Evolutionary conservation across 2,888 invertebrate genomes (phyloP), one percentile per base, ranked within the genome.

Genomic region (Troides oblongomaculatus): DNA sequence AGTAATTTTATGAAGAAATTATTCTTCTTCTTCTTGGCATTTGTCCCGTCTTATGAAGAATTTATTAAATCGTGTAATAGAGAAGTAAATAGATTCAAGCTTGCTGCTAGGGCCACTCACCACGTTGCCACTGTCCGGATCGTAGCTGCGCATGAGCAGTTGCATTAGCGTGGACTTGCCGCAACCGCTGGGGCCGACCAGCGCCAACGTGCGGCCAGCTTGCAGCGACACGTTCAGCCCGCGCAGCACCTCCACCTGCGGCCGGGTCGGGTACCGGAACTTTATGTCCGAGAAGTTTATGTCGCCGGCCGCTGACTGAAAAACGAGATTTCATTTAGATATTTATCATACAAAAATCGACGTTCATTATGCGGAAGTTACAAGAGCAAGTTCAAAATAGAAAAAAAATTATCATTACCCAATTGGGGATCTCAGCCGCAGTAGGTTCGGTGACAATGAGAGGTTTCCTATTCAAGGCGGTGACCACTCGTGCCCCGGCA

Each of bases 101-200:
- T 46, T 46, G 46, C 10, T 2, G 53, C n/a, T 4, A 12, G 57
- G 3, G 8, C 0, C 23, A 89, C 92, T 83, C 74, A 84, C 93
- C 78, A 92, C 90, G 10, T 74, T 85, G 0, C 95, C 95, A 0
- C 80, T 88, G 25, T 88, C 90, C 69, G 96, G 95, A 82, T 97
- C 97, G 79, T 97, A 97, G 79, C 95, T 94, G 71, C 97, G 90
- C 83, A 97, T 93, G 68, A 97, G 85, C 39, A 97, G 86, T 73
- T 97, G 96, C 76, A 97, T 93, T 65, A 96, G 94, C 0, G 97
- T 97, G 7, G 96, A 96, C 86, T 97, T 97, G 5, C 97, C 97
- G 78, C 96, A 96, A 18, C 97, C 97, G 71, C 94, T 95, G 50
- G 95, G 94, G 1, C 94, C 95, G 17, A 96, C 96, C 64, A 96